Percentiles rank a stretch among this genome's conserved stretches.
Conservation (phyloP, 2,113 vertebrate genomes). For the Antigone vipio region DNA sequence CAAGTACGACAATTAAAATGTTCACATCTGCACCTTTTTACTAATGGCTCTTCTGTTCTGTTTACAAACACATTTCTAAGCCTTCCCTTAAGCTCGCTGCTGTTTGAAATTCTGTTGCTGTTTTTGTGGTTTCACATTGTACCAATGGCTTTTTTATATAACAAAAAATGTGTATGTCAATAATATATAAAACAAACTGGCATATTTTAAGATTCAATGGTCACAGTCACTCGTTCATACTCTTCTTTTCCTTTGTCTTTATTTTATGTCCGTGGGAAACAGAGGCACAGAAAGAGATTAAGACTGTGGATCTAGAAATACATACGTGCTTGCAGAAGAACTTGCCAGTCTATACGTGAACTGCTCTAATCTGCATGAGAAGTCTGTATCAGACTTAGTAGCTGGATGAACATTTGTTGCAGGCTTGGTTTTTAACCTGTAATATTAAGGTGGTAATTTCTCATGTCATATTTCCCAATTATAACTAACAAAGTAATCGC, state of each 20-base stretch:
- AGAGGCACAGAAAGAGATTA: neutral
- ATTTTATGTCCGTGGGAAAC: neutral
- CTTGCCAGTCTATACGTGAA: neutral
- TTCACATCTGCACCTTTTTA: neutral
- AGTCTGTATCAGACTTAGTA: neutral
- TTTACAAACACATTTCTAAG: neutral
- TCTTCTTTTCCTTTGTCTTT: neutral
- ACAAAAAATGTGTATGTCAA: rapidly evolving
- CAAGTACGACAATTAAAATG: neutral
- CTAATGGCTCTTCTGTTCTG: neutral
- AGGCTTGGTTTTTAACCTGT: neutral
- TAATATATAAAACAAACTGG: neutral
- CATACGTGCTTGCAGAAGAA: neutral
- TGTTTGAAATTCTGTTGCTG: neutral
- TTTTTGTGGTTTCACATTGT: neutral
- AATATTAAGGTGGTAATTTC: neutral
- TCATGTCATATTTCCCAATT: neutral
- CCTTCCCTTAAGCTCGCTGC: neutral
- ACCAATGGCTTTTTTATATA: neutral
- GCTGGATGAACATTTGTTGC: neutral
- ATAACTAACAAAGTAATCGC: neutral
- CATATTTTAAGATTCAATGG: neutral
- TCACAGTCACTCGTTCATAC: neutral
- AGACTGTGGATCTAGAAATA: neutral
- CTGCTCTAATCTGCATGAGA: neutral